Percentiles rank a stretch among this genome's conserved stretches.
phyloP scores from a whole-genome alignment of 2,113 vertebrate species.

The Zosterops lateralis region DNA sequence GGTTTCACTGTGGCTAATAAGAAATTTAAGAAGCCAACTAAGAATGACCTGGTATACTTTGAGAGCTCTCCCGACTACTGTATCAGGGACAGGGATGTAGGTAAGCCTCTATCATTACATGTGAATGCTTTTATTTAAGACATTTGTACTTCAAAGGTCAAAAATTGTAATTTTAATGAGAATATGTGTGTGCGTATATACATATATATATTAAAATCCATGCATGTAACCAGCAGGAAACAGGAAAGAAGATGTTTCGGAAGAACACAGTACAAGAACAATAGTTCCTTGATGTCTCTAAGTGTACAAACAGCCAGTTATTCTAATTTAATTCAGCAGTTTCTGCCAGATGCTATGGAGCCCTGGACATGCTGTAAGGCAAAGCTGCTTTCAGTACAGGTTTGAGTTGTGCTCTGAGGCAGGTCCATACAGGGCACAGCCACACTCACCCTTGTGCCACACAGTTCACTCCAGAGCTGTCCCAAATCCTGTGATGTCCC shows the following conservation, averaged over 20 bases:
- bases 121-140: not conserved
- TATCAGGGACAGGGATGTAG: slow-evolving; percentile 87
- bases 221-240: not conserved
- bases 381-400: not conserved
- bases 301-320: not conserved
- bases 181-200: rapidly evolving
- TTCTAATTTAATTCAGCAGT: not conserved
- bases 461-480: not conserved
- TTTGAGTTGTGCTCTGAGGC: not conserved
- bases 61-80: slow-evolving; percentile 98
- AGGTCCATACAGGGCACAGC: not conserved
- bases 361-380: not conserved
- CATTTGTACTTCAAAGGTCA: not conserved
- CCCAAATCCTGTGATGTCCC: not conserved
- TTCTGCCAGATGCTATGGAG: not conserved
- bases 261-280: not conserved
- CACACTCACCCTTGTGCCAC: not conserved
- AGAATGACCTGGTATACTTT: slow-evolving; percentile 93
- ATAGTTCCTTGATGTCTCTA: not conserved
- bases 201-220: not conserved
- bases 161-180: not conserved
- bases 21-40: slow-evolving; percentile 87
- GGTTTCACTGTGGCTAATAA: slow-evolving; percentile 88
- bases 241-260: not conserved
- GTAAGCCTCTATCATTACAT: slow-evolving; percentile 66